These are phyloP conservation scores for Anorthoa munda DNA, from an alignment of 2,888 invertebrate species.

Conservation along the genomic window DNA sequence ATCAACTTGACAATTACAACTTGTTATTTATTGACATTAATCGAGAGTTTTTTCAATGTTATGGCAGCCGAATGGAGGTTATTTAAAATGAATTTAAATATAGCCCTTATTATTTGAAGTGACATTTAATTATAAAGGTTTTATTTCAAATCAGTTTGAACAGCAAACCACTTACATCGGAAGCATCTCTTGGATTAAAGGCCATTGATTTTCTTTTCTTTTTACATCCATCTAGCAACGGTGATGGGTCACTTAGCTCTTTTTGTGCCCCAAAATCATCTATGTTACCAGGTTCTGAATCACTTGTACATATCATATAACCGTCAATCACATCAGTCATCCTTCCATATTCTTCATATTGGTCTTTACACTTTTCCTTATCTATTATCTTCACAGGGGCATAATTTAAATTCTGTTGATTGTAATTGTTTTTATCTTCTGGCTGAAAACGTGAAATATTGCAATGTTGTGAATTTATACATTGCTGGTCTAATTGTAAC, in stretches of 20 bases:
- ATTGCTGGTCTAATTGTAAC: neutral
- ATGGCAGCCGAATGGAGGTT: neutral
- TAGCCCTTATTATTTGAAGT: neutral
- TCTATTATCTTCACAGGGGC: constrained; percentile 63
- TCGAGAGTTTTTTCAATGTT: too few species aligned
- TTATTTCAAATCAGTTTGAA: neutral
- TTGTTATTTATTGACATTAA: neutral
- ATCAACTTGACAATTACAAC: neutral
- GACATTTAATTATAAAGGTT: too few species aligned
- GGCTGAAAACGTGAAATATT: constrained; percentile 53
- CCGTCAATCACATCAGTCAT: constrained; percentile 66
- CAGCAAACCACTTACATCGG: constrained; percentile 11
- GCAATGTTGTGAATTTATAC: neutral
- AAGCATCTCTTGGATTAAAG: neutral
- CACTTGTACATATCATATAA: constrained; percentile 74
- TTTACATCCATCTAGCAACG: neutral
- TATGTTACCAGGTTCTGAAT: constrained; percentile 55
- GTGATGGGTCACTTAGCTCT: neutral
- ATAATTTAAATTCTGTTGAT: constrained; percentile 62
- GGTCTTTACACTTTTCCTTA: constrained; percentile 65
- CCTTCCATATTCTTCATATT: constrained; percentile 50
- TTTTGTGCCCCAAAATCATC: constrained; percentile 45
- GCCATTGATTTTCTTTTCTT: constrained; percentile 5
- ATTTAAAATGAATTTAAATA: neutral
- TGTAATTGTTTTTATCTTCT: constrained; percentile 61